Evolutionary conservation across 92 coral and sea anemone species (phyloP), one percentile per base, ranked within the genome.

Genomic region (Zoanthus sociatus): DNA sequence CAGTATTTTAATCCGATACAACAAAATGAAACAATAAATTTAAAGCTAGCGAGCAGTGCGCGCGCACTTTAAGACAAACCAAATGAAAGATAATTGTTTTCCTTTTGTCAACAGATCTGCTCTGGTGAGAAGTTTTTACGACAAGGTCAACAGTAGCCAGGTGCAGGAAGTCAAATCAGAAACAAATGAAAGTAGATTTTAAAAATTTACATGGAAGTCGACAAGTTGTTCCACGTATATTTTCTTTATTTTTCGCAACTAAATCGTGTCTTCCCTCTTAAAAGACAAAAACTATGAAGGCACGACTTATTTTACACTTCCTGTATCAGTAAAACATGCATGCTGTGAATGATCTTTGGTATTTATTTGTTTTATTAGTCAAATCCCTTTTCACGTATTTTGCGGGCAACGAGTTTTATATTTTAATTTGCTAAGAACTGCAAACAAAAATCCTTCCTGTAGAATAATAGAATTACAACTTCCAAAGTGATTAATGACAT

Each of bases 111-210:
- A 81, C 56, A 81, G 44, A 45, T 66, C 75, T 11, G 75, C 33
- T 15, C 13, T 37, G 63, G 73, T 44, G 53, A 47, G 60, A 81
- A 81, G 21, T 32, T 46, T 68, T 81, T 64, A 47, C n/a, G 85
- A 81, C 75, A 81, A 81, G 74, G 61, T 81, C 75, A 81, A 81
- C 85, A 81, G 45, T 64, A 66, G 85, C 85, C 85, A 81, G 85
- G 85, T 81, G 85, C 85, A 74, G 85, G 74, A 66, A 45, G 84
- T 55, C 6, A 68, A 81, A 64, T 26, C 73, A 81, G 61, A 81
- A 81, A 81, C 31, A 81, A 79, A 66, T 81, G 85, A 81, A 81
- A 81, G 44, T 63, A 20, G 85, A 68, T 53, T 81, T 66, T 18
- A 47, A 66, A 63, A 70, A 64, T 81, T 66, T 46, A 81, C 75